These are phyloP conservation scores for Parnassius orleans DNA, from an alignment of 2,888 invertebrate species.

Conservation along the genomic window DNA sequence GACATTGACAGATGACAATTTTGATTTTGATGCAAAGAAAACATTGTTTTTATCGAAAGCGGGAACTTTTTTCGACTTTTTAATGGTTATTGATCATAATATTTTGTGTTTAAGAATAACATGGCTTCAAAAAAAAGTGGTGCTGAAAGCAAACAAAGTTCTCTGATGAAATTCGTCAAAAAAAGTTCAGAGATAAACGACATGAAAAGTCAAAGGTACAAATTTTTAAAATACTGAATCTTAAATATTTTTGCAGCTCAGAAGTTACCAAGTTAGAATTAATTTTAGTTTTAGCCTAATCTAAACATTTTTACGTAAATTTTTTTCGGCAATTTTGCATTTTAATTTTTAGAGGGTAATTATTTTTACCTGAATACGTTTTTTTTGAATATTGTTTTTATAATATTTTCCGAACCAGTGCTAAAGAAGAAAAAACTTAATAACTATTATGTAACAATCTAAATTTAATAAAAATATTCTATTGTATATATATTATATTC, in stretches of 20 bases:
- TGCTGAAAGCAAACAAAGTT: constrained; percentile 44
- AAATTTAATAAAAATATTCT: too few relatives aligned
- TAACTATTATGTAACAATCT: too few relatives aligned
- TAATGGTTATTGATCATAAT: constrained; percentile 3
- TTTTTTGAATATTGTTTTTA: too few relatives aligned
- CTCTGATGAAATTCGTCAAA: constrained; percentile 53
- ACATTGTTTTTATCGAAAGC: constrained; percentile 3
- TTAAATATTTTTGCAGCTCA: too few relatives aligned
- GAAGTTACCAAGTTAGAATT: too few relatives aligned
- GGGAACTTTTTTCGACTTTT: constrained; percentile 15
- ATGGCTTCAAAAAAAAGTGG: constrained; percentile 44
- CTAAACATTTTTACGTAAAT: too few relatives aligned
- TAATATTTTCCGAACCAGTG: too few relatives aligned
- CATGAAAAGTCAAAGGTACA: constrained; percentile 12
- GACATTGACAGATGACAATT: too few relatives aligned
- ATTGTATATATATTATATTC: too few relatives aligned
- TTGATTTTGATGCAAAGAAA: not conserved
- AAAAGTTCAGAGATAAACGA: constrained; percentile 39
- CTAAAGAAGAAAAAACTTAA: too few relatives aligned
- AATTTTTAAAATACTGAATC: not conserved
- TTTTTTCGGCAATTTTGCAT: not conserved
- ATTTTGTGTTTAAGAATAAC: constrained; percentile 6
- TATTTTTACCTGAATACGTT: too few relatives aligned
- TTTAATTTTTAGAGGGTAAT: not conserved
- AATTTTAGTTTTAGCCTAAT: too few relatives aligned